Conservation (phyloP, 37 sponge, comb jelly and placozoan genomes). For the Chondrosia reniformis region DNA sequence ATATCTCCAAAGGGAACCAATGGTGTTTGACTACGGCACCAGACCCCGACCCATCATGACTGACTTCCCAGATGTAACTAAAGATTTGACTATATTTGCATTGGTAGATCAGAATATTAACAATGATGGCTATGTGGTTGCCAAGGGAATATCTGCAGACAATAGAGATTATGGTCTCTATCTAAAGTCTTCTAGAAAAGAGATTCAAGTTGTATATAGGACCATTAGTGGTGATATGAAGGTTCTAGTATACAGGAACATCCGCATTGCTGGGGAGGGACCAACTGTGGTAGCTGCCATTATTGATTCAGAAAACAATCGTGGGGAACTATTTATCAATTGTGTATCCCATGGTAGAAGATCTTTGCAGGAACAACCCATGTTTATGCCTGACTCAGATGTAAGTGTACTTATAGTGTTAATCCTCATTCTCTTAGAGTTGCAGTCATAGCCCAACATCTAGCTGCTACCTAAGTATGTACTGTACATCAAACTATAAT, state of each 20-base stretch:
- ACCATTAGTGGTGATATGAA: conserved; percentile 23
- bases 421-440: too few species aligned
- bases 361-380: conserved; percentile 14
- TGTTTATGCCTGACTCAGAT: conserved; percentile 59
- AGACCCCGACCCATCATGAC: conserved; percentile 1
- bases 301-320: conserved; percentile 48
- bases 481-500: too few species aligned
- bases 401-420: too few species aligned
- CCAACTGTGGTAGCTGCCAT: conserved; percentile 59
- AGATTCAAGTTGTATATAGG: conserved; percentile 62
- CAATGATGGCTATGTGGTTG: conserved; percentile 77
- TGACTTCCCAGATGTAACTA: conserved; percentile 27
- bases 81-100: conserved; percentile 72
- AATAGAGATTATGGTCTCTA: conserved; percentile 79
- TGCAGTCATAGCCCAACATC: too few species aligned
- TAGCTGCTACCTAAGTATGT: too few species aligned
- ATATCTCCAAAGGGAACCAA: conserved; percentile 31
- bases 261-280: conserved; percentile 50
- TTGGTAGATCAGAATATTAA: conserved; percentile 48
- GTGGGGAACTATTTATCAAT: conserved; percentile 70
- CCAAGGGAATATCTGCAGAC: conserved; percentile 54
- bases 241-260: conserved; percentile 53
- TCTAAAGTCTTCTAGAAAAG: conserved; percentile 41
- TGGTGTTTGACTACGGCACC: conserved; percentile 19
- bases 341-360: conserved; percentile 32